Base-by-base conservation (phyloP, 1,140 invertebrate species). In the Drosophila triauraria region DNA sequence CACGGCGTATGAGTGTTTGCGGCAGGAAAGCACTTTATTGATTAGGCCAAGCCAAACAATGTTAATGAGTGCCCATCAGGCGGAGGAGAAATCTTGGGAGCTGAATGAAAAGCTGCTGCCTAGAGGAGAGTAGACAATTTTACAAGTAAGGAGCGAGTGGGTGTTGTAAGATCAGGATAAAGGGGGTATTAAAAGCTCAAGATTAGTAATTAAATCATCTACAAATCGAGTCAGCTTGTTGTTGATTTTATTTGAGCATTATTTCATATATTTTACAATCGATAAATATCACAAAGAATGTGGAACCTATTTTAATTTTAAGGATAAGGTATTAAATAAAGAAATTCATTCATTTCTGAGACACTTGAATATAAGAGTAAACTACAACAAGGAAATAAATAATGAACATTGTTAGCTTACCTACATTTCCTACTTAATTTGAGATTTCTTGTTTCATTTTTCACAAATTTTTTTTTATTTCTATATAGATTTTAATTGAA, bases 1-100 rank as follows among this genome's bases (percentile, higher is more conserved):
- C 27, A 8, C 12, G n/a, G 67, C 67, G 67, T 70, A 54, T 70
- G 63, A 42, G 63, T 69, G 38, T 38, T 27, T 3, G 20, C n/a
- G 20, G 23, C 47, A 35, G 43, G n/a, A 48, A 38, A 43, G 13
- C 43, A 42, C 43, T 70, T 20, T 50, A 48, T 72, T 50, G 50
- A 42, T 59, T 71, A 71, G 38, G 61, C 23, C 30, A 67, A 6
- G 15, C 15, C 46, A 50, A 72, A 20, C 30, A 25, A 44, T 44
- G 62, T 51, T 65, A 50, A 69, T 67, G 38, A 65, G 38, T 43
- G 17, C 38, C 27, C 47, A 44, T 43, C 6, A 53, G 10, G 9
- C 40, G 20, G 9, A 2, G 30, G 12, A 20, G 13, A 32, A 35
- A 46, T 15, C 12, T 43, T 13, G 5, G 30, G 17, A 63, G 62